Percentiles rank a stretch among this genome's conserved stretches.
Evolutionary conservation across 2,797 vertebrate species (phyloP).

Genomic region (Botia almorhae): DNA sequence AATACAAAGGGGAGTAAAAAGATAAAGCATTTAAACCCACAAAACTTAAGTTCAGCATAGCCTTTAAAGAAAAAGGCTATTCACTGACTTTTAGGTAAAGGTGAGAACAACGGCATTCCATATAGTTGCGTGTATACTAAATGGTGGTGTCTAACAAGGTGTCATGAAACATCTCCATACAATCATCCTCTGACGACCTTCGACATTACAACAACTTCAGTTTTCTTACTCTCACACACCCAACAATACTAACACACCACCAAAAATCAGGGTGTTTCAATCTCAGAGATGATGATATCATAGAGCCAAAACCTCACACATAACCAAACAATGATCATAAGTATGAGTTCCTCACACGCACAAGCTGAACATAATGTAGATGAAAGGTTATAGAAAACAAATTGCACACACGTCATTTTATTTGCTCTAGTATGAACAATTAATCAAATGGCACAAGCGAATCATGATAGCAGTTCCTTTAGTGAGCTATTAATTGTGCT

Average conservation of each 20-base stretch:
- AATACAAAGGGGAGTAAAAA: no score
- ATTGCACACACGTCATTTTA: constrained; percentile 19
- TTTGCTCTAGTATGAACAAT: constrained; percentile 18
- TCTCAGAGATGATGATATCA: background rate
- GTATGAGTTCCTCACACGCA: constrained; percentile 7
- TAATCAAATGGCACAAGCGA: background rate
- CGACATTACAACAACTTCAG: constrained; percentile 6
- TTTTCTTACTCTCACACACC: no score
- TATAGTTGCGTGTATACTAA: no score
- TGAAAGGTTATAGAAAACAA: constrained; percentile 33
- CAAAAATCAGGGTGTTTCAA: background rate
- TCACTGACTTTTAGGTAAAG: no score
- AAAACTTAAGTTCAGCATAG: constrained; percentile 10
- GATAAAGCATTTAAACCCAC: background rate
- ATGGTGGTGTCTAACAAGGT: no score
- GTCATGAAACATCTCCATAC: no score
- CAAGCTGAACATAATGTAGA: constrained; percentile 31
- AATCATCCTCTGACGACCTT: background rate
- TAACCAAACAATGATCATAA: constrained; percentile 32
- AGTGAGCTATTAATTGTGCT: no score
- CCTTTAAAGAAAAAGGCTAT: constrained; percentile 10
- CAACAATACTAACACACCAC: no score
- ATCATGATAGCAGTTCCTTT: background rate
- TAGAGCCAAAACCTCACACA: constrained; percentile 19
- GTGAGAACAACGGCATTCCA: no score